Evolutionary conservation across 2,113 vertebrate genomes (phyloP).

Genomic region (Catharus bicknelli): DNA sequence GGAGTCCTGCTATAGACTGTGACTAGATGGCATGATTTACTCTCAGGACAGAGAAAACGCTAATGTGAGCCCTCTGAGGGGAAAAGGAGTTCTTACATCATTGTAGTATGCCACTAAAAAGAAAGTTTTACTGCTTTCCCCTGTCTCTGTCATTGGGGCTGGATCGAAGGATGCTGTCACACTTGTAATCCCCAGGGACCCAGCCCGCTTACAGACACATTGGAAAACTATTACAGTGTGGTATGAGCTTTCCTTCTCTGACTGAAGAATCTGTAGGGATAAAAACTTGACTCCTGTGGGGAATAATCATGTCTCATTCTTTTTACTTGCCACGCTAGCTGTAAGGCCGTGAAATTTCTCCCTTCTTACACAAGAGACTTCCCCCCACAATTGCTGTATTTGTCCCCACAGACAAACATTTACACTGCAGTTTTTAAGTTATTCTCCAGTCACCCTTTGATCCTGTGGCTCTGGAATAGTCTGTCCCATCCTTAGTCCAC

Average conservation of each 20-base stretch:
- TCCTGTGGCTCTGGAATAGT: not conserved
- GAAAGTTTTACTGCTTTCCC: slow-evolving; percentile 20
- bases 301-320: slow-evolving; percentile 21
- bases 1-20: not conserved
- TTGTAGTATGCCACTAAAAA: not conserved
- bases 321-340: not conserved
- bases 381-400: not conserved
- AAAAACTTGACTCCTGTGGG: not conserved
- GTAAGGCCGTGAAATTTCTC: not conserved
- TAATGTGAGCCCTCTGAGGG: not conserved
- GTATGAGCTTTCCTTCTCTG: slow-evolving; percentile 8
- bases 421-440: not conserved
- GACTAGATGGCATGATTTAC: slow-evolving; percentile 26
- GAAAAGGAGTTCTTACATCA: slow-evolving; percentile 34
- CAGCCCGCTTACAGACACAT: not conserved
- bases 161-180: not conserved
- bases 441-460: not conserved
- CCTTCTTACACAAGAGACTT: not conserved
- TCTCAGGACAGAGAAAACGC: not conserved
- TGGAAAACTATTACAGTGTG: not conserved
- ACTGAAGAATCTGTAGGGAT: not conserved
- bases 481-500: not conserved
- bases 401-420: not conserved
- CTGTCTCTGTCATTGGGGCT: not conserved
- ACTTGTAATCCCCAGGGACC: not conserved